A percentile compares a stretch with the other conserved stretches of the same genome.
These are phyloP conservation scores for Digitonthophagus gazella DNA, from an alignment of 2,888 invertebrate genomes.

Conservation along the genomic window DNA sequence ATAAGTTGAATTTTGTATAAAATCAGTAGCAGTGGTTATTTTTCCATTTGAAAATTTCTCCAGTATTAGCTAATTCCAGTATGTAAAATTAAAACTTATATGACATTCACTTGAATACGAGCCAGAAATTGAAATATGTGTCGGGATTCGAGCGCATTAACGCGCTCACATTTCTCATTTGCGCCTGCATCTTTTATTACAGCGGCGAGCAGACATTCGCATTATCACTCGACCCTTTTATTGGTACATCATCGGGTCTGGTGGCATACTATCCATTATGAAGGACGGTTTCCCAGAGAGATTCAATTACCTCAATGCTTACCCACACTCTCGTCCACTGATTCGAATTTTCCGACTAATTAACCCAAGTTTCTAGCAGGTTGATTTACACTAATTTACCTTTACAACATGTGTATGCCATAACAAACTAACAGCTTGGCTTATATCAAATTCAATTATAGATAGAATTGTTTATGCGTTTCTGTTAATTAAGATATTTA, in stretches of 20 bases:
- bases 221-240: neutral
- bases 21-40: no score
- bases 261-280: neutral
- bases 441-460: no score
- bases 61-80: neutral
- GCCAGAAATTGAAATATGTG: neutral
- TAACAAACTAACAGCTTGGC: no score
- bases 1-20: no score
- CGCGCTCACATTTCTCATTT: neutral
- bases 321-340: neutral
- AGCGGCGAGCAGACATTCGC: neutral
- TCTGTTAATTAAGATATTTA: no score
- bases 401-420: no score
- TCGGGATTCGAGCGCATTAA: neutral
- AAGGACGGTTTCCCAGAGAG: neutral
- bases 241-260: neutral
- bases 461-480: no score
- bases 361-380: neutral
- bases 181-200: neutral
- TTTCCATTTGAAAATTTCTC: no score
- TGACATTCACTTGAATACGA: neutral
- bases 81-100: neutral
- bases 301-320: neutral
- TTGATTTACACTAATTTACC: neutral
- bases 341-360: neutral